Base-by-base conservation (phyloP, 2,888 invertebrate genomes). In the Patella depressa region DNA sequence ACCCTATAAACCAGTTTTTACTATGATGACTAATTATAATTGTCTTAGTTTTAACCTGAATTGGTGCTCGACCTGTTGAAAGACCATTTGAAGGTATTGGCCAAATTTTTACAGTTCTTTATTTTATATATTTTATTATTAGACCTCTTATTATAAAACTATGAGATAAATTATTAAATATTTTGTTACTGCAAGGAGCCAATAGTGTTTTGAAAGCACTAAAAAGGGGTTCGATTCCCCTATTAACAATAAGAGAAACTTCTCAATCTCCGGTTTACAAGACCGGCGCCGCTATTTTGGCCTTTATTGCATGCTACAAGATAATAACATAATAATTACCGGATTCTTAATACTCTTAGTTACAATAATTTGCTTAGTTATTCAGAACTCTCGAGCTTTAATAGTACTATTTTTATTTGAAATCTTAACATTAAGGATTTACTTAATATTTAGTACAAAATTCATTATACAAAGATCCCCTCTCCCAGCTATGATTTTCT, bases 1-100 rank as follows among this genome's bases (percentile, higher is more conserved):
- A 94, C 11, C 94, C 88, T 0, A 3, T 90, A 0, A 88, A 85
- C 14, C 89, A 92, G 89, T 17, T 90, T n/a, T 11, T 89, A 59
- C 92, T 91, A 82, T 95, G 94, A 94, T 83, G 81, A 53, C 92
- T 94, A 91, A 74, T 94, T 75, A 84, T 86, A 19, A 93, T 92
- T 84, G 91, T 94, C 88, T 91, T 94, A 82, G 84, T 95, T 90
- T 90, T 95, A 93, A 95, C 95, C 12, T 95, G 95, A 94, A 94
- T 95, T 92, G 95, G 95, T 82, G 94, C 94, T 0, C 93, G 94
- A 75, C 94, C 94, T 4, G 94, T 95, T 4, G 95, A 95, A 94
- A 89, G 91, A 2, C 95, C 95, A 29, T 95, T 93, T 91, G 80
- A 80, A 45, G 12, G 17, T 7, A 69, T 85, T 9, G 86, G 87